These are phyloP conservation scores for Meiosimyza decipiens DNA, from an alignment of 2,888 invertebrate species.

Conservation along the genomic window DNA sequence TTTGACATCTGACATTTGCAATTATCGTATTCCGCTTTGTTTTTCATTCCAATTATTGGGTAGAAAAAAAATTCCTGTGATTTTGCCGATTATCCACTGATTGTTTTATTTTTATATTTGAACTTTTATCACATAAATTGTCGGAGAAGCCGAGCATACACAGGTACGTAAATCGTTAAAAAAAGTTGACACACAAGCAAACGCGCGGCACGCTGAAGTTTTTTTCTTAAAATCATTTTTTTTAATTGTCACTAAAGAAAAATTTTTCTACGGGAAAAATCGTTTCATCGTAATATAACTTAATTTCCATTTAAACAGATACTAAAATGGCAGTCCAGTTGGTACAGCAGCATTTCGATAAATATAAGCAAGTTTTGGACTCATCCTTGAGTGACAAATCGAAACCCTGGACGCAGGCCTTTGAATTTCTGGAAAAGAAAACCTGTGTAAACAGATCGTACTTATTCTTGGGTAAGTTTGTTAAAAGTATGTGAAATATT, in stretches of 20 bases:
- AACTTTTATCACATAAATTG: neutral
- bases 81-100: neutral
- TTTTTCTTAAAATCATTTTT: constrained; percentile 15
- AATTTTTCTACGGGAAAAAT: neutral
- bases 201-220: constrained; percentile 1
- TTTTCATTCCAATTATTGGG: neutral
- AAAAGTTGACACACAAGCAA: constrained; percentile 4
- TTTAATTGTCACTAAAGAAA: constrained; percentile 12
- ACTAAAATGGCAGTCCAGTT: constrained; percentile 45
- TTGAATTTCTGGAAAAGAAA: constrained; percentile 76
- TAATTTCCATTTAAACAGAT: neutral
- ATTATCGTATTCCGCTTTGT: neutral
- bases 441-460: constrained; percentile 81
- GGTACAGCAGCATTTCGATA: constrained; percentile 58
- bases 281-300: neutral
- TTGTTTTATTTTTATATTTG: neutral
- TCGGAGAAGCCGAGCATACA: neutral
- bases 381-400: constrained; percentile 73
- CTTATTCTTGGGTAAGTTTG: constrained; percentile 79
- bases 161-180: constrained; percentile 1
- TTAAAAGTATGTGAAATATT: neutral
- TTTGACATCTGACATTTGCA: too few relatives aligned
- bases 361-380: constrained; percentile 72
- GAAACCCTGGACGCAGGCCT: constrained; percentile 78
- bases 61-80: constrained; percentile 2